Base-by-base conservation (phyloP, 2,113 vertebrate genomes). In the Psilopsiagon aymara region DNA sequence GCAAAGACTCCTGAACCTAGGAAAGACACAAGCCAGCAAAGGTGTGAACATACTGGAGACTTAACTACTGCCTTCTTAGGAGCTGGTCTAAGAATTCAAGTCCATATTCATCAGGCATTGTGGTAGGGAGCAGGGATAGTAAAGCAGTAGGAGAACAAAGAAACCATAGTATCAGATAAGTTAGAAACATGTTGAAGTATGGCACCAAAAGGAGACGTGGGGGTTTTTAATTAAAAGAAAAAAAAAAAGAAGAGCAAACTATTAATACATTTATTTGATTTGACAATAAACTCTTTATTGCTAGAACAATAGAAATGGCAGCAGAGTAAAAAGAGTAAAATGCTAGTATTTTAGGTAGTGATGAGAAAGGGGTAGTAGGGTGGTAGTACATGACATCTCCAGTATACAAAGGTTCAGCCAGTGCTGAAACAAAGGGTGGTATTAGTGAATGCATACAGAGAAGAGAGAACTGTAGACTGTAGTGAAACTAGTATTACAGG, bases 1-100 rank as follows among this genome's bases (percentile, higher is more conserved):
- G 98, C 97, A 98, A 91, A 43, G 98, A 93, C 37, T 99, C 99
- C 63, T 99, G 99, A 82, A 98, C 98, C 99, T 99, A 89, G 11
- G 47, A 84, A 53, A 74, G 47, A 79, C 4, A 59, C 0, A 6
- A 60, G n/a, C 35, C 64, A 91, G 49, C 39, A 90, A 74, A 86
- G n/a, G 18, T 16, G 19, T 93, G 41, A 94, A 33, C 16, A 27
- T 7, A 66, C 35, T 37, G n/a, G 17, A 84, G 15, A 77, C 52
- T 79, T 35, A 64, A 13, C 27, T 43, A 52, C 49, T 68, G 49
- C 27, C 44, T 86, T 75, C 73, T 57, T 31, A 75, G 25, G 8
- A 66, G 29, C 18, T 53, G 17, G 46, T 31, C 41, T 52, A 55
- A 53, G 43, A 75, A 44, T 33, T 17, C 39, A 55, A 88, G 37